These are phyloP conservation scores for Drosophila quinaria DNA, from an alignment of 2,888 invertebrate genomes.

Conservation along the genomic window DNA sequence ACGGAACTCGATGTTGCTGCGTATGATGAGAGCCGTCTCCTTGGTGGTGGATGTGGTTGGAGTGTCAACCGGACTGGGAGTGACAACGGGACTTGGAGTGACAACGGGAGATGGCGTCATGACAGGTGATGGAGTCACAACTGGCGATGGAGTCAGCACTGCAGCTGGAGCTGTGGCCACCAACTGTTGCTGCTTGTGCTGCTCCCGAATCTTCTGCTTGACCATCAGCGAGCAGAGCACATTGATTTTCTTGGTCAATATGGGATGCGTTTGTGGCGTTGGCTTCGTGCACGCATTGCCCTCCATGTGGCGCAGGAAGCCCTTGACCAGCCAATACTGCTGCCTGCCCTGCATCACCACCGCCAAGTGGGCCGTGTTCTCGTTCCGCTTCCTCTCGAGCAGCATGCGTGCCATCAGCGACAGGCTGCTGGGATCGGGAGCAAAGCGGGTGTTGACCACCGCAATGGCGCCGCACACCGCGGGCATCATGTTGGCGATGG, in stretches of 20 bases:
- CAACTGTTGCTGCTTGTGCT: conserved; percentile 1
- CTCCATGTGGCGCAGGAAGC: conserved; percentile 79
- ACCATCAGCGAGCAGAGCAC: conserved; percentile 82
- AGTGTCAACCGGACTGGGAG: not conserved
- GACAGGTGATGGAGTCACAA: not conserved
- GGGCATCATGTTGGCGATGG: conserved; percentile 83
- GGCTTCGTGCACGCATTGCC: conserved; percentile 83
- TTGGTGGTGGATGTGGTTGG: not conserved
- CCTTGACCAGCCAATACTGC: conserved; percentile 82
- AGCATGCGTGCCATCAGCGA: conserved; percentile 82
- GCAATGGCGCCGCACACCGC: conserved; percentile 79
- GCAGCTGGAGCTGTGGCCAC: not conserved
- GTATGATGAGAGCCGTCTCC: conserved; percentile 56
- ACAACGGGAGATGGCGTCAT: not conserved
- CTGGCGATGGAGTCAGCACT: not conserved
- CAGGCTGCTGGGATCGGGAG: conserved; percentile 61
- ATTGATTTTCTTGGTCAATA: conserved; percentile 84
- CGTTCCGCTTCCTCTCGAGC: conserved; percentile 64
- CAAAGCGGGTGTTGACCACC: conserved; percentile 80
- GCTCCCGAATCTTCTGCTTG: conserved; percentile 81
- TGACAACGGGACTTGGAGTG: not conserved
- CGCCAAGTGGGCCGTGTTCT: conserved; percentile 75
- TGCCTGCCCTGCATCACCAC: conserved; percentile 83
- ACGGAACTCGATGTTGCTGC: conserved; percentile 79
- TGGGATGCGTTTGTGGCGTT: conserved; percentile 84